A percentile compares a stretch with the other conserved stretches of the same genome.
Conservation (phyloP, 2,888 invertebrate species). For the Ochropleura plecta region DNA sequence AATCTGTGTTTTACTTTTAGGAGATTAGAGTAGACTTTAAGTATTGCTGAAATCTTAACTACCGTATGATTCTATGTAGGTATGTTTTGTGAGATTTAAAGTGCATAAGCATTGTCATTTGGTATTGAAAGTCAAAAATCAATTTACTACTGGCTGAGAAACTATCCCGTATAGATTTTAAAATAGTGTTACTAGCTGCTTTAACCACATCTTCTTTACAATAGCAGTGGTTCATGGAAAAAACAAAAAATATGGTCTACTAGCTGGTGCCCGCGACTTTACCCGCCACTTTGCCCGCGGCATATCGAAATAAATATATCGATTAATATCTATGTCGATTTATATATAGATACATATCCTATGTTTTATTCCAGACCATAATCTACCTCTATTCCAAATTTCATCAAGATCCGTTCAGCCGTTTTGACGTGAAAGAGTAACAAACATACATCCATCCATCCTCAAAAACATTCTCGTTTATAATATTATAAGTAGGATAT, state of each 20-base stretch:
- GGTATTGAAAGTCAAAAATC: background rate
- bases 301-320: too few species aligned
- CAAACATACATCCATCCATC: too few species aligned
- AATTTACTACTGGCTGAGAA: background rate
- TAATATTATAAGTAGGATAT: too few species aligned
- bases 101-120: background rate
- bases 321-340: too few species aligned
- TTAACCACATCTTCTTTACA: background rate
- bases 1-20: constrained; percentile 6
- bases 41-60: background rate
- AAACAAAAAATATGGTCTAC: background rate
- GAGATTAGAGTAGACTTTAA: background rate
- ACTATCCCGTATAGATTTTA: background rate
- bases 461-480: too few species aligned
- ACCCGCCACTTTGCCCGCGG: too few species aligned
- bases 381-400: too few species aligned
- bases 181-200: background rate
- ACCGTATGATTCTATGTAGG: background rate
- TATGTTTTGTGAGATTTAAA: background rate
- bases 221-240: background rate
- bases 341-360: too few species aligned
- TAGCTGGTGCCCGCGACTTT: too few species aligned
- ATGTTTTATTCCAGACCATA: too few species aligned
- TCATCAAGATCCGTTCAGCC: too few species aligned
- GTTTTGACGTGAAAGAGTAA: too few species aligned